These are phyloP conservation scores for Vulpes ferrilata DNA, from an alignment of 2,113 vertebrate genomes.

Conservation along the genomic window DNA sequence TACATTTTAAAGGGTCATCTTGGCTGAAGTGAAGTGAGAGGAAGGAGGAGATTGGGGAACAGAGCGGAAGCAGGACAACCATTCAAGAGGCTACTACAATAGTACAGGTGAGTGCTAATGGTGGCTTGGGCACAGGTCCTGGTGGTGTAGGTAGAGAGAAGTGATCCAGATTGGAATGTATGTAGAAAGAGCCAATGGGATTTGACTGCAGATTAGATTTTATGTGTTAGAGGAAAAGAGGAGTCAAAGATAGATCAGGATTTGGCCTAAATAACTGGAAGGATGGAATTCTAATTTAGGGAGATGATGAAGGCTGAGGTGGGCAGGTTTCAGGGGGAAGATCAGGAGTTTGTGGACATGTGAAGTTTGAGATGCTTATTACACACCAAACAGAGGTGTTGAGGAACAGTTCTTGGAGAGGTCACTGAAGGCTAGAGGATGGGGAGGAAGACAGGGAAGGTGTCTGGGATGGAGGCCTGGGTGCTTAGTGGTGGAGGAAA, in stretches of 20 bases:
- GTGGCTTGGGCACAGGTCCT: background rate
- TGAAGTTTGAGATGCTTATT: background rate
- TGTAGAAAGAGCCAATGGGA: background rate
- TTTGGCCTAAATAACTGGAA: background rate
- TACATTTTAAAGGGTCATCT: background rate
- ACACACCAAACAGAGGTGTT: no score
- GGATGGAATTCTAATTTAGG: background rate
- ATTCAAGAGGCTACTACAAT: background rate
- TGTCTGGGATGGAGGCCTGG: background rate
- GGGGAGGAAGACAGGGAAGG: background rate
- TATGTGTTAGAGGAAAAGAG: background rate
- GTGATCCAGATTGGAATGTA: no score
- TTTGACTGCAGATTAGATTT: background rate
- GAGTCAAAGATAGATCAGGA: background rate
- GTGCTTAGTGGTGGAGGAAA: background rate
- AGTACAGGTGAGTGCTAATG: no score
- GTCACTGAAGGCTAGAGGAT: background rate
- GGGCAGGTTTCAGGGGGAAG: background rate
- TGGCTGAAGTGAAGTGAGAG: background rate
- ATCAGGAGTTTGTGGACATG: background rate
- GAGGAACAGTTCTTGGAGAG: background rate
- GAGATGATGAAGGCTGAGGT: background rate
- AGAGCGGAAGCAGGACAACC: background rate
- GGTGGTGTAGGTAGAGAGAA: no score
- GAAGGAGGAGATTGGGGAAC: no score